phyloP scores from a whole-genome alignment of 35 echinoderm and acorn worm species.

The Hemicentrotus pulcherrimus region DNA sequence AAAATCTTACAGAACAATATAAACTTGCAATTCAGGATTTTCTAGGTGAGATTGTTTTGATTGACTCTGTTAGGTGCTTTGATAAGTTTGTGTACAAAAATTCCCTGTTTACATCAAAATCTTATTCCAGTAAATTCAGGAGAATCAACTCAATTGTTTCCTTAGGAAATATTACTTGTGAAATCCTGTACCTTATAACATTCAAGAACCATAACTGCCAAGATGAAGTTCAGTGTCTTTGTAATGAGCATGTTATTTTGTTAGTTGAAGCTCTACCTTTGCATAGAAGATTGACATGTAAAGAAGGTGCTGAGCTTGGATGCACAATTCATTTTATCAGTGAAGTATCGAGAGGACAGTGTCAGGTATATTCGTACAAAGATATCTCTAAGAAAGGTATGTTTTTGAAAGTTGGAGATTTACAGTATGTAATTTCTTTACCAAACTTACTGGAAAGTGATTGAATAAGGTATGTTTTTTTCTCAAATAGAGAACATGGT shows the following conservation, averaged over 20 bases:
- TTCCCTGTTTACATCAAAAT: constrained; percentile 30
- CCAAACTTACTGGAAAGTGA: not conserved
- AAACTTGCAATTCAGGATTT: not conserved
- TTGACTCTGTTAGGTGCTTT: constrained; percentile 3
- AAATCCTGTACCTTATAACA: constrained; percentile 13
- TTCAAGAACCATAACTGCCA: constrained; percentile 43
- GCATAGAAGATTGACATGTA: not conserved
- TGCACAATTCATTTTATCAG: constrained; percentile 36
- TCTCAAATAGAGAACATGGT: too few species aligned
- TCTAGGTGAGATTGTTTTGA: not conserved
- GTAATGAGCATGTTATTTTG: not conserved
- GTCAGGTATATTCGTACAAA: not conserved
- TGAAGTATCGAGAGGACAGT: constrained; percentile 35
- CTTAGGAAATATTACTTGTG: not conserved
- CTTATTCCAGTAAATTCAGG: not conserved
- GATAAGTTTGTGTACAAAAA: constrained; percentile 1
- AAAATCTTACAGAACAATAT: not conserved
- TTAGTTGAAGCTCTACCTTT: not conserved
- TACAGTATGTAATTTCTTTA: not conserved
- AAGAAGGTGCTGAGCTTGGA: constrained; percentile 42
- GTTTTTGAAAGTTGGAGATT: not conserved
- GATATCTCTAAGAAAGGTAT: constrained; percentile 23
- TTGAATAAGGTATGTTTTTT: not conserved
- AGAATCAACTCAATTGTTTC: constrained; percentile 40
- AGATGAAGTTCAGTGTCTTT: not conserved